Evolutionary conservation across 2,113 vertebrate species (phyloP), one percentile per base, ranked within the genome.

Genomic region (Leptocoma aspasia): DNA sequence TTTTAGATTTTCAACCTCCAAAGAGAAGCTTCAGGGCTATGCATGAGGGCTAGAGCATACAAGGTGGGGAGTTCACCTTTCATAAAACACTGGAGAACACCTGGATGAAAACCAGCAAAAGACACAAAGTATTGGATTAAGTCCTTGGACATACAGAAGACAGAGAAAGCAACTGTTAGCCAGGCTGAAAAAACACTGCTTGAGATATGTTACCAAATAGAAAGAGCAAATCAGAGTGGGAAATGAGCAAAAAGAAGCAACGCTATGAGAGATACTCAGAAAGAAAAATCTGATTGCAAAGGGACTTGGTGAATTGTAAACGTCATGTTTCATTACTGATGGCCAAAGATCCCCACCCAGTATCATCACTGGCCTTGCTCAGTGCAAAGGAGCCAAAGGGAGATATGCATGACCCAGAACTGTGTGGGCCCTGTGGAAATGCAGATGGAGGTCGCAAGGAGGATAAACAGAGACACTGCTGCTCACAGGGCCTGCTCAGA

Each of bases 361-460:
- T n/a, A 53, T 26, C 45, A 69, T 57, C 68, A n/a, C 45, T 37
- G 68, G n/a, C 30, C n/a, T 83, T 41, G 56, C 21, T 75, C 57
- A 21, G 44, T 13, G 45, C 39, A 41, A 47, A 73, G 42, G 42
- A 94, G 39, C 22, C 42, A 30, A 47, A 39, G 0, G 1, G 41
- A 75, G 28, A 26, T 9, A 4, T 9, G 8, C n/a, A 37, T 0
- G 0, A 79, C 20, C 45, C 12, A 2, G 13, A 39, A 42, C 27
- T 56, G 19, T n/a, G n/a, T n/a, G n/a, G 44, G 10, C 28, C 35
- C 28, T 33, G 14, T 24, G 76, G 41, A 75, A 84, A 59, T 33
- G 49, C 30, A 66, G 52, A 39, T 28, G 49, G 59, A 61, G n/a
- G 49, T 45, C 41, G 45, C n/a, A 27, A 60, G 16, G 45, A 85